Conservation (phyloP, 2,888 invertebrate genomes). For the Geotrupes spiniger region DNA sequence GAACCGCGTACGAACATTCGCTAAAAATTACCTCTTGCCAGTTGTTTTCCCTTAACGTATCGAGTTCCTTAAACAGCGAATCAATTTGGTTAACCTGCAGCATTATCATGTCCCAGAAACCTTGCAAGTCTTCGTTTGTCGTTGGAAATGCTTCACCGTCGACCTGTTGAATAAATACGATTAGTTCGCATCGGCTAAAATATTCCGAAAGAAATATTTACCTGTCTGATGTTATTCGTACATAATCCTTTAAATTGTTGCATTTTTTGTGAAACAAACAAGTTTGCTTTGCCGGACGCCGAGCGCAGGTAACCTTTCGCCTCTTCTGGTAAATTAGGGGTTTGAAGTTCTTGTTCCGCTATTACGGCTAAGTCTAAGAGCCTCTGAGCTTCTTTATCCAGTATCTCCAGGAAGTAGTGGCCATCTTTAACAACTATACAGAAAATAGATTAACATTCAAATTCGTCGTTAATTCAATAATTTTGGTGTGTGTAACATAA, state of each 20-base stretch:
- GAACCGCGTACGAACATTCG: neutral
- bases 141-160: slow-evolving; percentile 83
- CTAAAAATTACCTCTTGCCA: slow-evolving; percentile 63
- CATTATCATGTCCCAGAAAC: slow-evolving; percentile 98
- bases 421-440: slow-evolving; percentile 62
- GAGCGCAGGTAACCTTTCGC: slow-evolving; percentile 80
- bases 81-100: slow-evolving; percentile 87
- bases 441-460: no score
- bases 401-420: slow-evolving; percentile 72
- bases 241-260: slow-evolving; percentile 84
- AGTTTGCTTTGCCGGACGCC: slow-evolving; percentile 86
- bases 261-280: slow-evolving; percentile 89
- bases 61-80: slow-evolving; percentile 70
- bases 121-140: slow-evolving; percentile 84
- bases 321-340: slow-evolving; percentile 68
- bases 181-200: no score
- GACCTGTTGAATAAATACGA: slow-evolving; percentile 54
- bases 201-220: slow-evolving; percentile 27
- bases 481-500: no score
- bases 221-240: slow-evolving; percentile 48
- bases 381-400: slow-evolving; percentile 71
- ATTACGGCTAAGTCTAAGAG: slow-evolving; percentile 65
- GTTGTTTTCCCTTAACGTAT: slow-evolving; percentile 59
- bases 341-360: slow-evolving; percentile 64
- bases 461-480: no score